These are phyloP conservation scores for Neodiprion pinetum DNA, from an alignment of 1,140 invertebrate species.

Conservation along the genomic window DNA sequence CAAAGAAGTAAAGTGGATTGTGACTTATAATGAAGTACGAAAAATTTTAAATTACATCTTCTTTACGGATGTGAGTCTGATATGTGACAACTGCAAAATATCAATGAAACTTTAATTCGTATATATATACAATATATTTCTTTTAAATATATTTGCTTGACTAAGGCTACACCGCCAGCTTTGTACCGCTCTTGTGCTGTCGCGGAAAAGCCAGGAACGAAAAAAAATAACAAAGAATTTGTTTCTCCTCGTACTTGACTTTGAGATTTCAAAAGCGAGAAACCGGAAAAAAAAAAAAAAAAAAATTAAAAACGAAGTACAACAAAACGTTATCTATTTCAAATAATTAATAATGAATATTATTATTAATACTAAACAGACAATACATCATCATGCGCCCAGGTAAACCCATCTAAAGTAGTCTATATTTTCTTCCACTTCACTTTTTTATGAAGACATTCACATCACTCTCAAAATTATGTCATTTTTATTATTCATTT, in stretches of 20 bases:
- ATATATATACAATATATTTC: conserved; percentile 19
- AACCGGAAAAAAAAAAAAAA: conserved; percentile 35
- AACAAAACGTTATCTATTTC: conserved; percentile 28
- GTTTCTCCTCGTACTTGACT: conserved; percentile 29
- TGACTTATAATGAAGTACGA: too few species aligned
- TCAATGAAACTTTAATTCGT: conserved; percentile 15
- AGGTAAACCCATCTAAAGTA: conserved; percentile 36
- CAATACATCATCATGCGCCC: conserved; percentile 39
- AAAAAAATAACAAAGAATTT: conserved; percentile 32
- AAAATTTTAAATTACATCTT: too few species aligned
- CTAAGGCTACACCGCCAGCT: conserved; percentile 40
- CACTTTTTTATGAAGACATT: conserved; percentile 23
- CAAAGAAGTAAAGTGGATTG: too few species aligned
- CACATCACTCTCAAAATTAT: background rate
- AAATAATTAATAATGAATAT: conserved; percentile 43
- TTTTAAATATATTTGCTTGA: conserved; percentile 32
- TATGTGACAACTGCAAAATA: too few species aligned
- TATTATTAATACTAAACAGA: conserved; percentile 44
- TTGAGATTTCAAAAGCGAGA: conserved; percentile 21
- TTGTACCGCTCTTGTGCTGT: conserved; percentile 15
- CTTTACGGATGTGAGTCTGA: too few species aligned
- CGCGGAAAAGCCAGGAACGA: conserved; percentile 24
- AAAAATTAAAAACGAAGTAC: conserved; percentile 32
- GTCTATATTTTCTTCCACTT: conserved; percentile 12
- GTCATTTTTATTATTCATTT: conserved; percentile 2